Percentiles rank a stretch among this genome's conserved stretches.
Conservation (phyloP, 2,888 invertebrate genomes). For the Drosophila stalkeri region DNA sequence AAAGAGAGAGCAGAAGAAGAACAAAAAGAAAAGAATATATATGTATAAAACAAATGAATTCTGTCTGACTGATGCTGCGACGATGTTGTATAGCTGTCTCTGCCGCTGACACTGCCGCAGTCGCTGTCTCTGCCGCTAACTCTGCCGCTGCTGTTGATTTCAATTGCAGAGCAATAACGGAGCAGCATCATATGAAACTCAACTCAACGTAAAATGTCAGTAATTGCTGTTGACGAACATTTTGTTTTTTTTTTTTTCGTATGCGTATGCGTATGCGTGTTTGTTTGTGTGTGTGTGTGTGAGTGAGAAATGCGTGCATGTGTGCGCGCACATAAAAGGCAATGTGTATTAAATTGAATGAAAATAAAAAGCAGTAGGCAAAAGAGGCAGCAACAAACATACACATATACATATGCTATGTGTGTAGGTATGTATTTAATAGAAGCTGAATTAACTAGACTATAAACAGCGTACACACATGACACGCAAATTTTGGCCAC, state of each 20-base stretch:
- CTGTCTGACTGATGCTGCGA: slow-evolving; percentile 36
- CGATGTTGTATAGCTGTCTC: slow-evolving; percentile 15
- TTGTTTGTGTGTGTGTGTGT: slow-evolving; percentile 15
- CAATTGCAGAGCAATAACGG: slow-evolving; percentile 77
- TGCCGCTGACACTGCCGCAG: slow-evolving; percentile 9
- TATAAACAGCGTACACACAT: slow-evolving; percentile 41
- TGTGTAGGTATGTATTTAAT: slow-evolving; percentile 8
- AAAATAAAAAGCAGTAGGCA: slow-evolving; percentile 69
- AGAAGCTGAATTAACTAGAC: slow-evolving; percentile 57
- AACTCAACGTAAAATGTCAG: slow-evolving; percentile 75
- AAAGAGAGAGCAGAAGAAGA: slow-evolving; percentile 46
- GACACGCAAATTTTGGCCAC: slow-evolving; percentile 46
- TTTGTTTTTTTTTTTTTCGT: slow-evolving; percentile 27
- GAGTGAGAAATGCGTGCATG: slow-evolving; percentile 22
- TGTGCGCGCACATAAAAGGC: slow-evolving; percentile 56
- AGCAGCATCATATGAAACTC: slow-evolving; percentile 53
- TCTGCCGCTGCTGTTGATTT: slow-evolving; percentile 57
- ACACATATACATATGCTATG: neutral
- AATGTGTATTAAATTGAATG: slow-evolving; percentile 77
- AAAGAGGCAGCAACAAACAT: slow-evolving; percentile 29
- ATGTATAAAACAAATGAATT: slow-evolving; percentile 56
- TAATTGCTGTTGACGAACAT: slow-evolving; percentile 73
- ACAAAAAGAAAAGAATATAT: slow-evolving; percentile 58
- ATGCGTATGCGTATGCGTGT: slow-evolving; percentile 12
- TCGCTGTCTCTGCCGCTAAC: neutral